A percentile compares a stretch with the other conserved stretches of the same genome.
Conservation (phyloP, 2,797 vertebrate species). For the Neopelma chrysocephalum region DNA sequence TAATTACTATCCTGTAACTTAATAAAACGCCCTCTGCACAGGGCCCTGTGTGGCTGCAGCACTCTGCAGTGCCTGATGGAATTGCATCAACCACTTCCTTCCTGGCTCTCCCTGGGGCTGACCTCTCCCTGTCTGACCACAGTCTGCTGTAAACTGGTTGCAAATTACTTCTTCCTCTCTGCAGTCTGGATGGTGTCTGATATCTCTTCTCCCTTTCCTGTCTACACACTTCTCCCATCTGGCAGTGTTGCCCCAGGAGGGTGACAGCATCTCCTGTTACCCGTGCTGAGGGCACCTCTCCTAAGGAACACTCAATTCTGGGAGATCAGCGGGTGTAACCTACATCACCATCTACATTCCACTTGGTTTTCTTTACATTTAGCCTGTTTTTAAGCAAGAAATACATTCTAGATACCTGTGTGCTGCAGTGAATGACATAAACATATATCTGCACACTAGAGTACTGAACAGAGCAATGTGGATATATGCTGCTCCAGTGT, state of each 20-base stretch:
- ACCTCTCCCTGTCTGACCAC: background rate
- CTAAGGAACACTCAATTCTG: rapidly evolving
- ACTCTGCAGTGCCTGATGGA: background rate
- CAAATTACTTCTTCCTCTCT: background rate
- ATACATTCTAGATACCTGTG: background rate
- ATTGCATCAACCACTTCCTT: background rate
- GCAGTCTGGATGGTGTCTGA: background rate
- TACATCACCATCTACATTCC: background rate
- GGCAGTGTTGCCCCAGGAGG: background rate
- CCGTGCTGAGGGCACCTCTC: background rate
- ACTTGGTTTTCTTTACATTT: background rate
- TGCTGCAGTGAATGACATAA: background rate
- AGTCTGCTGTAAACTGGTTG: background rate
- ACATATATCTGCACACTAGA: background rate
- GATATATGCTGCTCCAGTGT: background rate
- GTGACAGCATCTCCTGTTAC: background rate
- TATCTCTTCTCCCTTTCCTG: background rate
- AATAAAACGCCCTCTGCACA: slow-evolving; percentile 9
- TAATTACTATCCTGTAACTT: slow-evolving; percentile 50
- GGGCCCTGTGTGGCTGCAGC: background rate
- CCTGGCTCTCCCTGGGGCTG: background rate
- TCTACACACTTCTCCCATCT: background rate
- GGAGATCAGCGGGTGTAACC: background rate
- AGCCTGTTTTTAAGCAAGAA: background rate
- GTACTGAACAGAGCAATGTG: background rate